Percentiles rank a stretch among this genome's conserved stretches.
Evolutionary conservation across 2,888 invertebrate genomes (phyloP).

Genomic region (Drosophila paracracens): DNA sequence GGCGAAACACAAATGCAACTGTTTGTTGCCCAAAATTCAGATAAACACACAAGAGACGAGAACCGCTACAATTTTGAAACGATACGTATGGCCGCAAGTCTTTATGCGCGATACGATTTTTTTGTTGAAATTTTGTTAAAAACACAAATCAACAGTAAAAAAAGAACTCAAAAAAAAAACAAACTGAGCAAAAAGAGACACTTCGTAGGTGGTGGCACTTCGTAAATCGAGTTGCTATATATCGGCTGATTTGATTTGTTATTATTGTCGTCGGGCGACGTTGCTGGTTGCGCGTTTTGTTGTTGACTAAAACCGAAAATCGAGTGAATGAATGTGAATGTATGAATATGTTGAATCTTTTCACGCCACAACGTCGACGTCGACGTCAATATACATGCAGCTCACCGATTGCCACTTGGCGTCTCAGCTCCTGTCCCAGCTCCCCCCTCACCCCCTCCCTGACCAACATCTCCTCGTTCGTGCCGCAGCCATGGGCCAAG

Average conservation of each 20-base stretch:
- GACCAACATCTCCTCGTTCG: background rate
- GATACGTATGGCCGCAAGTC: background rate
- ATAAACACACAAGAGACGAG: slow-evolving; percentile 4
- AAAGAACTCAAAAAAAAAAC: background rate
- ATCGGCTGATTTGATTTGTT: slow-evolving; percentile 8
- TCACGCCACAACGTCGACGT: slow-evolving; percentile 31
- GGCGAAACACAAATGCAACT: slow-evolving; percentile 19
- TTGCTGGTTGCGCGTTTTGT: slow-evolving; percentile 56
- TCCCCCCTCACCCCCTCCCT: background rate
- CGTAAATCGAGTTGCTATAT: background rate
- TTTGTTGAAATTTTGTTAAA: background rate
- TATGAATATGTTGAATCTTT: slow-evolving; percentile 52
- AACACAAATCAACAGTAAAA: background rate
- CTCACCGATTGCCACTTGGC: slow-evolving; percentile 12
- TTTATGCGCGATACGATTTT: background rate
- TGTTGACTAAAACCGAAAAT: slow-evolving; percentile 67
- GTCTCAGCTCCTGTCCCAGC: slow-evolving; percentile 5
- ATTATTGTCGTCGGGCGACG: slow-evolving; percentile 41
- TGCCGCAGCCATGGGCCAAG: slow-evolving; percentile 10
- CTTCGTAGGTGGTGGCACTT: background rate
- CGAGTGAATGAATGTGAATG: slow-evolving; percentile 45
- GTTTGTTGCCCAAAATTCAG: slow-evolving; percentile 5
- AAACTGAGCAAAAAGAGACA: slow-evolving; percentile 1
- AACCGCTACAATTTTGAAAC: background rate
- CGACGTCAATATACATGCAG: slow-evolving; percentile 37